Evolutionary conservation across 1,140 invertebrate species (phyloP), one percentile per base, ranked within the genome.

Genomic region (Calliphora vicina): DNA sequence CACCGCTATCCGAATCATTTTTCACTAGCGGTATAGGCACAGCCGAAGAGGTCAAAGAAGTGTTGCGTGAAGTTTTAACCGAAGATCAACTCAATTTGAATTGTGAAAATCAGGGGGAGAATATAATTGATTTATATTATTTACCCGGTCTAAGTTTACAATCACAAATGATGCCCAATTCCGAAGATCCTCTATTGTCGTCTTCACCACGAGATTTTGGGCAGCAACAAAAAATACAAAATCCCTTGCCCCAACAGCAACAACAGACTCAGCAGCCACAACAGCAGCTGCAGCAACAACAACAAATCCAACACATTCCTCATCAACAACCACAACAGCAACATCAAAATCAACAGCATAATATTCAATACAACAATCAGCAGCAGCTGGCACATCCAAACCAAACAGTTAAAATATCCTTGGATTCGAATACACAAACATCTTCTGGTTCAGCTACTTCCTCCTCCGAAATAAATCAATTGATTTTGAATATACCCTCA

Each of bases 11-110:
- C 1, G 95, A 95, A 29, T 95, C 95, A 0, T 96, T 96, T 89
- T 96, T 96, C 88, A 95, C 95, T n/a, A 94, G 94, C n/a, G 95
- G 95, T 23, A 96, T 96, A 93, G 96, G 95, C 0, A 96, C 95
- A 78, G 95, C 95, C 20, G 96, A 95, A 85, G 96, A 95, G 84
- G 95, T 96, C 0, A 95, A 96, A 89, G 95, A 96, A 89, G 95
- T 95, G 0, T 88, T 96, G 27, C 94, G 94, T 87, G 95, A 96
- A 89, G 95, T 96, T 0, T 89, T 96, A 20, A 95, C 96, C 3
- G 94, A 94, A 84, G 95, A 96, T 90, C 94, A 93, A 50, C 88
- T 90, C 29, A 87, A 88, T 50, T 20, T 88, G n/a, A 85, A 50
- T 45, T 87, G 84, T 73, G 88, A 89, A 84, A 84, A 87, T 42